Conservation (phyloP, 2,888 invertebrate species). For the Pegoplata infirma region DNA sequence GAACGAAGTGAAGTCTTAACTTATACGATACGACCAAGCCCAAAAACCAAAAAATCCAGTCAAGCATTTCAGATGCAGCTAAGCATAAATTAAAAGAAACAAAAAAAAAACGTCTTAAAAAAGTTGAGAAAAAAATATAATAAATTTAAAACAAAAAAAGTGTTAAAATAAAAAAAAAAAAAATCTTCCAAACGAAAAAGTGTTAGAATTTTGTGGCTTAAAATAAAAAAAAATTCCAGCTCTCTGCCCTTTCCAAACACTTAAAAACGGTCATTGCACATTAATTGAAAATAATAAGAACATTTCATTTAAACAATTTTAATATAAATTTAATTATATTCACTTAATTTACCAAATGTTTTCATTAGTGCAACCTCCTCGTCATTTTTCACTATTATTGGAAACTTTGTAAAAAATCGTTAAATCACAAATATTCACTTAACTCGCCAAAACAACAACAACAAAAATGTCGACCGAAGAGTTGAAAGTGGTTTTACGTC, state of each 20-base stretch:
- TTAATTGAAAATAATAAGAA: not conserved
- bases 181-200: constrained; percentile 4
- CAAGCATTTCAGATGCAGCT: constrained; percentile 68
- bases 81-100: constrained; percentile 55
- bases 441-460: constrained; percentile 9
- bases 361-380: not conserved
- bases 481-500: constrained; percentile 91
- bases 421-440: constrained; percentile 1
- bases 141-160: not conserved
- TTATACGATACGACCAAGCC: constrained; percentile 71
- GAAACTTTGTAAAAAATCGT: not conserved
- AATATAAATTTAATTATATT: not conserved
- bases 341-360: not conserved
- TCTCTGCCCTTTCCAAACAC: not conserved
- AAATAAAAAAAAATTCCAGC: not conserved
- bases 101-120: constrained; percentile 32
- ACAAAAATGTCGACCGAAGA: constrained; percentile 87
- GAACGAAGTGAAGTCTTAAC: constrained; percentile 53
- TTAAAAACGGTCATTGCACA: not conserved
- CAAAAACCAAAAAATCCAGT: constrained; percentile 71
- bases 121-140: constrained; percentile 13
- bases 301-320: not conserved
- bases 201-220: not conserved
- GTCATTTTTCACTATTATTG: not conserved
- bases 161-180: not conserved